Base-by-base conservation (phyloP, 2,797 vertebrate species). In the Distichodus sexfasciatus region DNA sequence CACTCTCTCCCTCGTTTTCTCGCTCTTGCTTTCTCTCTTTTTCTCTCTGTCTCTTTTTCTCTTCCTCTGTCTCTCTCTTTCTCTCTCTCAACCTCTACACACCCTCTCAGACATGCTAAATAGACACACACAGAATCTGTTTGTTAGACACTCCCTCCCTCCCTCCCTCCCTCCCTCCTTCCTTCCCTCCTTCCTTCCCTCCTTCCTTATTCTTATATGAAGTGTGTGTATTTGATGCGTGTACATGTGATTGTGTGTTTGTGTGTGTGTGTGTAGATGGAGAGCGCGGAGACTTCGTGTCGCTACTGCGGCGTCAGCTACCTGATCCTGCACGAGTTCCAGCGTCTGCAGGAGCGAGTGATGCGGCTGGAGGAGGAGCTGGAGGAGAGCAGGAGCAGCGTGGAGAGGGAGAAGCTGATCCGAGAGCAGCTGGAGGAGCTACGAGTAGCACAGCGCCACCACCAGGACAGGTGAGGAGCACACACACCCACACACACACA, bases 241-340 rank as follows among this genome's bases (percentile, higher is more conserved):
- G 26, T 40, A 23, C 23, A 15, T 38, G n/a, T 40, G n/a, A 19
- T 10, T 36, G n/a, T 54, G 26, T 64, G 31, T 64, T 7, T 44
- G 40, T 44, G 48, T 21, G 35, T 53, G 14, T 50, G 67, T 58
- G 41, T 76, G 15, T 69, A 95, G 95, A 95, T 98, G 95, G 81
- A 90, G 48, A 85, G 71, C 55, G 90, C 92, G 19, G 91, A 96
- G 81, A 96, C 91, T 0, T 87, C 90, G 55, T 97, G 95, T 76
- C 88, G 83, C 31, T 97, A 95, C 85, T 96, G 94, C 2, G 94
- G 95, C 0, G 88, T 97, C 67, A 97, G 94, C 89, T 96, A 96
- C 81, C 78, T 98, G 71, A 93, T 94, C 66, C 92, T 94, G 66
- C 92, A 95, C 1, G 94, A 97, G 77, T 94, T 97, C 79, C 94